These are phyloP conservation scores for Azorinus chamasolen DNA, from an alignment of 2,888 invertebrate species.

Conservation along the genomic window DNA sequence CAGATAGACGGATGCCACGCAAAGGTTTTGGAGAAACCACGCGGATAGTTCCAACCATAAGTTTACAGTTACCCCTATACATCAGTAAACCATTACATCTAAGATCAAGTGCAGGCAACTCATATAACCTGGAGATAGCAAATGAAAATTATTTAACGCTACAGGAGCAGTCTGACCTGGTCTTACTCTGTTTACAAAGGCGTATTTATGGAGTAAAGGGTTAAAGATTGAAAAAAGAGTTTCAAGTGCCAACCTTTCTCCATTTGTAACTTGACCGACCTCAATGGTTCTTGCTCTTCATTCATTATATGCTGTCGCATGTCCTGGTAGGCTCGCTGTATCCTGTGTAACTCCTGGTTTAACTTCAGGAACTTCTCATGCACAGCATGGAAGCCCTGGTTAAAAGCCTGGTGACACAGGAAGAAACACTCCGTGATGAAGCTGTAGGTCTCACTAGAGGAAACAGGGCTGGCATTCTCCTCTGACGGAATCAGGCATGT, in stretches of 20 bases:
- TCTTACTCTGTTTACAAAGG: too few species aligned
- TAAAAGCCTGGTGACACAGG: conserved; percentile 94
- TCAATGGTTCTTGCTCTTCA: conserved; percentile 88
- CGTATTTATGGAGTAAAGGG: too few species aligned
- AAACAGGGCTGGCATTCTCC: conserved; percentile 46
- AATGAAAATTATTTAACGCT: too few species aligned
- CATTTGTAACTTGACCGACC: conserved; percentile 81
- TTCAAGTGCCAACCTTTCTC: conserved; percentile 83
- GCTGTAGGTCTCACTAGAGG: conserved; percentile 69
- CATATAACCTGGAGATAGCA: too few species aligned
- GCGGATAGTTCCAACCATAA: too few species aligned
- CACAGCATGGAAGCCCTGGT: conserved; percentile 89
- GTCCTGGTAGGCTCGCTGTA: conserved; percentile 92
- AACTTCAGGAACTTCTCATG: conserved; percentile 88
- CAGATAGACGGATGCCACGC: too few species aligned
- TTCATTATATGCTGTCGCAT: conserved; percentile 88
- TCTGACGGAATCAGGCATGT: conserved; percentile 93
- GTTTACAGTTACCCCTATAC: too few species aligned
- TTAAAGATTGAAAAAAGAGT: too few species aligned
- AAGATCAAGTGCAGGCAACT: too few species aligned
- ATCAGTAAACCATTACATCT: too few species aligned
- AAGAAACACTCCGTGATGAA: conserved; percentile 97
- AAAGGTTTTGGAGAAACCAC: too few species aligned
- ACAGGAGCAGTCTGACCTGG: too few species aligned
- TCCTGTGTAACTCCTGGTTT: conserved; percentile 90